Evolutionary conservation across 2,113 vertebrate genomes (phyloP).

Genomic region (Tachuris rubrigastra): DNA sequence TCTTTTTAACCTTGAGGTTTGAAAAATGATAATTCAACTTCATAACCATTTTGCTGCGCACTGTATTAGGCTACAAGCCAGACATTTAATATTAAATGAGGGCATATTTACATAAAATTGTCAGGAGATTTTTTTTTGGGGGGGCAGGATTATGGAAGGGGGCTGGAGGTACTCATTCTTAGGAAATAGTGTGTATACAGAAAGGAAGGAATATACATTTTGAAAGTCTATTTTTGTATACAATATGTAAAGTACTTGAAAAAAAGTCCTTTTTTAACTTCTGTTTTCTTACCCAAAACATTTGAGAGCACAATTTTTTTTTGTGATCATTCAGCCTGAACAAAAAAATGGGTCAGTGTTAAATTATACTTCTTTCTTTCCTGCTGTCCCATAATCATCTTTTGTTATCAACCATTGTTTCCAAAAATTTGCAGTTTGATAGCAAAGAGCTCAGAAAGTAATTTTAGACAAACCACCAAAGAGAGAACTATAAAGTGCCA

Average conservation of each 20-base stretch:
- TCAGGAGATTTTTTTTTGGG: not conserved
- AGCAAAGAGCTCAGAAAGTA: not conserved
- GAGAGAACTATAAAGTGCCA: not conserved
- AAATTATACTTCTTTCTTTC: not conserved
- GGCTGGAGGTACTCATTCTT: not conserved
- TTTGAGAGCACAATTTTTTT: not conserved
- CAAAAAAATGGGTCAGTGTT: not conserved
- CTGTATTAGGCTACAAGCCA: not conserved
- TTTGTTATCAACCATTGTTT: not conserved
- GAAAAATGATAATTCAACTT: slow-evolving; percentile 2
- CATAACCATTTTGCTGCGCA: not conserved
- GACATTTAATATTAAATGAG: not conserved
- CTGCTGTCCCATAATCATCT: not conserved
- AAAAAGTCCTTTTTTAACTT: not conserved
- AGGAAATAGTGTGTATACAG: not conserved
- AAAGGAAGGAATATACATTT: not conserved
- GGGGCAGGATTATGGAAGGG: not conserved
- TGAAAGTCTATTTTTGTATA: not conserved
- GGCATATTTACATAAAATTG: not conserved
- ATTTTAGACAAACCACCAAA: not conserved
- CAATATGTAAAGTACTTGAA: not conserved
- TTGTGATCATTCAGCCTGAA: not conserved
- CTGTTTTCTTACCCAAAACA: not conserved
- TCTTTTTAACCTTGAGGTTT: slow-evolving; percentile 8
- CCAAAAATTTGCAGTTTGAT: not conserved